These are phyloP conservation scores for Actias luna DNA, from an alignment of 2,888 invertebrate species.

Conservation along the genomic window DNA sequence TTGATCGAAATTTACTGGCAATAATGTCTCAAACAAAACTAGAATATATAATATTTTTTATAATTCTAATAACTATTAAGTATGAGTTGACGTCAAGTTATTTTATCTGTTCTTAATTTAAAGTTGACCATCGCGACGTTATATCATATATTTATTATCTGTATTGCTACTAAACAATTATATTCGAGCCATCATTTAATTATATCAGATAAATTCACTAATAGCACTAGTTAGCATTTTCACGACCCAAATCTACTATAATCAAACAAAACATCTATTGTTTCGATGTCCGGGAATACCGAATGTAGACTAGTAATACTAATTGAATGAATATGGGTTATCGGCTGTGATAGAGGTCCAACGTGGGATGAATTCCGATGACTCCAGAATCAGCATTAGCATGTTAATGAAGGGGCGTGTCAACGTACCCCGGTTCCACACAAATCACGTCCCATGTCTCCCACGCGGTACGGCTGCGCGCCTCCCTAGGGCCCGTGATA, in stretches of 20 bases:
- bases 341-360: constrained; percentile 11
- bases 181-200: too few relatives aligned
- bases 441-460: constrained; percentile 61
- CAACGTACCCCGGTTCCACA: constrained; percentile 41
- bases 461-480: constrained; percentile 46
- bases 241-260: neutral
- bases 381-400: constrained; percentile 68
- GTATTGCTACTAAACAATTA: too few relatives aligned
- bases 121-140: too few relatives aligned
- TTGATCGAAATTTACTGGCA: too few relatives aligned
- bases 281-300: neutral
- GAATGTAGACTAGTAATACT: constrained; percentile 17
- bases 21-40: too few relatives aligned
- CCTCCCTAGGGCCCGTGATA: constrained; percentile 49
- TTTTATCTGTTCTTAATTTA: too few relatives aligned
- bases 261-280: neutral
- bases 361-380: constrained; percentile 38
- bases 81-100: too few relatives aligned
- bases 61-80: too few relatives aligned
- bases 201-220: too few relatives aligned
- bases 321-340: constrained; percentile 4
- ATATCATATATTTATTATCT: too few relatives aligned
- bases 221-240: too few relatives aligned
- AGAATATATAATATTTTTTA: too few relatives aligned
- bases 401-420: constrained; percentile 78